Percentiles rank a stretch among this genome's conserved stretches.
These are phyloP conservation scores for Nemotelus pantherinus DNA, from an alignment of 2,888 invertebrate genomes.

Conservation along the genomic window DNA sequence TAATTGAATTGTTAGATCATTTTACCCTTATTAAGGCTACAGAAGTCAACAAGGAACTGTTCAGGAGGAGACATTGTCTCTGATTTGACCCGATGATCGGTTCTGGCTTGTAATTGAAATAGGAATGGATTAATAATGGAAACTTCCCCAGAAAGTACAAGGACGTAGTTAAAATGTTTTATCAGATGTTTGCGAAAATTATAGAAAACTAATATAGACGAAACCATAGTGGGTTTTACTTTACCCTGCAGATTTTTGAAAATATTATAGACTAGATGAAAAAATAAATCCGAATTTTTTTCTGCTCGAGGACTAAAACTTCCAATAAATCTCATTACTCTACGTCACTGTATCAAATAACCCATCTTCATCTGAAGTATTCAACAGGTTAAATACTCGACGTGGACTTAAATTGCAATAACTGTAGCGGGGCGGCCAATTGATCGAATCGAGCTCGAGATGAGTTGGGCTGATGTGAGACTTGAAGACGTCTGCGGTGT, in stretches of 20 bases:
- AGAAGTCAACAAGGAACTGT: slow-evolving; percentile 18
- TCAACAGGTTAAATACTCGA: background rate
- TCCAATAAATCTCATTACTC: no score
- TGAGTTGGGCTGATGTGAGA: slow-evolving; percentile 38
- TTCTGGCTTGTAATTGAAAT: slow-evolving; percentile 22
- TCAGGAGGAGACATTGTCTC: slow-evolving; percentile 24
- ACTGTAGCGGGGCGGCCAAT: slow-evolving; percentile 38
- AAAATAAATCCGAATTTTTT: no score
- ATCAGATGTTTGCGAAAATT: no score
- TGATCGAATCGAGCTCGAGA: slow-evolving; percentile 34
- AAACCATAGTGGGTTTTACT: no score
- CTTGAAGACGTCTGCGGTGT: slow-evolving; percentile 28
- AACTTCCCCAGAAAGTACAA: no score
- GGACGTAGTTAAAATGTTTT: no score
- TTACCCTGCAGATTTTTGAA: no score
- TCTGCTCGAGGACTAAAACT: no score
- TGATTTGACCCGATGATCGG: slow-evolving; percentile 22
- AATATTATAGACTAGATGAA: no score
- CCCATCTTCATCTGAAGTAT: no score
- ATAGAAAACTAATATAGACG: no score
- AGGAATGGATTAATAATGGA: background rate
- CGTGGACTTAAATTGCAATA: slow-evolving; percentile 41
- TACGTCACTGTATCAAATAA: no score
- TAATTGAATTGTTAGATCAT: slow-evolving; percentile 56
- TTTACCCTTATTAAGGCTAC: slow-evolving; percentile 51